Base-by-base conservation (phyloP, 2,113 vertebrate genomes). In the Nesoenas mayeri region DNA sequence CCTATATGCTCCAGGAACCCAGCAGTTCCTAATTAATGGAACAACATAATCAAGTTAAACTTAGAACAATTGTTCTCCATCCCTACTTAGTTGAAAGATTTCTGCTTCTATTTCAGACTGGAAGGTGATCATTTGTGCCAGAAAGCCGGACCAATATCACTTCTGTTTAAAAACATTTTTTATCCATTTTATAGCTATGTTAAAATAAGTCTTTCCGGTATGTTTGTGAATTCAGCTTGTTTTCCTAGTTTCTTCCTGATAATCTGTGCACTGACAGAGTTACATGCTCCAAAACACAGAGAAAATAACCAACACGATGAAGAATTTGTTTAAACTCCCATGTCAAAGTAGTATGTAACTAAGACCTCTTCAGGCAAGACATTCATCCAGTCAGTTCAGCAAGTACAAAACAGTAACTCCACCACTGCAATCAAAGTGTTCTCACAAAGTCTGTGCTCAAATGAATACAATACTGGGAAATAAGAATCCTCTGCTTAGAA, bases 1-100 rank as follows among this genome's bases (percentile, higher is more conserved):
- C 42, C 65, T 81, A 19, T 64, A 53, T 25, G 72, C 42, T 84
- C 31, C 38, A 84, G 56, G 47, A 86, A 89, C 50, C 32, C 53
- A 93, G 57, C 42, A 84, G 42, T 51, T 67, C 26, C 38, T 81
- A 88, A 78, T 74, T 78, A 84, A 71, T 14, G 71, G n/a, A 86
- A 81, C 22, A 88, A 84, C 5, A 64, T 38, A 48, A 86, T 88
- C 70, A 74, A 84, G 32, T 54, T 86, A 66, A 83, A 88, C 44
- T 88, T 79, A 13, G 32, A 82, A 85, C 8, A 83, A 93, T 70
- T 62, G 1, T 54, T 88, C 36, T 70, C 51, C 25, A 62, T 47
- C 4, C 24, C 31, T 44, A 36, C 47, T 70, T 62, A 58, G 9
- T 2, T 6, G 3, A 66, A 92, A 74, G 26, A 60, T 57, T 93